A percentile compares a stretch with the other conserved stretches of the same genome.
Conservation (phyloP, 2,113 vertebrate species). For the Mirounga angustirostris region DNA sequence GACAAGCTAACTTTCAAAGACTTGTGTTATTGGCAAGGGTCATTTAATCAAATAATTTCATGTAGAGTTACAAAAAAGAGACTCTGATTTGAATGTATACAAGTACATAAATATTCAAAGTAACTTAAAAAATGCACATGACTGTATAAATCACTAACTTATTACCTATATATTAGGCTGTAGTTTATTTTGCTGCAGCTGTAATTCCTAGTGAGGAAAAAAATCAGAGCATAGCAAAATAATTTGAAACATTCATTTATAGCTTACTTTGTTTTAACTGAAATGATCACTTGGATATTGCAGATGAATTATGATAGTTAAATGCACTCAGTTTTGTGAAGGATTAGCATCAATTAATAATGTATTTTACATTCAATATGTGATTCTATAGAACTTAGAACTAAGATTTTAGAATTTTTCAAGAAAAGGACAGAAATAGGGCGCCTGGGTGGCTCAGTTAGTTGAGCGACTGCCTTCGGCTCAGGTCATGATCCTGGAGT, state of each 20-base stretch:
- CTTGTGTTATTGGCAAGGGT: background rate
- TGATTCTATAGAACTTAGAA: background rate
- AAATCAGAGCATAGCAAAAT: background rate
- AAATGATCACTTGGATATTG: background rate
- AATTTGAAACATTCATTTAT: background rate
- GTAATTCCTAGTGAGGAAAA: background rate
- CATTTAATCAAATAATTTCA: constrained; percentile 16
- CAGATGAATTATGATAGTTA: background rate
- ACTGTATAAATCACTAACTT: background rate
- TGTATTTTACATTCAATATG: background rate
- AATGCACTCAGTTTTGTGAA: background rate
- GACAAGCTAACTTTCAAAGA: background rate
- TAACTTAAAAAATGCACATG: background rate
- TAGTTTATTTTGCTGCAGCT: background rate
- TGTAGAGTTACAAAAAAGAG: background rate
- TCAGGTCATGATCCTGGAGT: no score
- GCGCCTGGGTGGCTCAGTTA: no score
- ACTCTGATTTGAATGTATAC: background rate
- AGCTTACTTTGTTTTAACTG: background rate
- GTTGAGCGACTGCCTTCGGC: no score
- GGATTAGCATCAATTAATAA: background rate
- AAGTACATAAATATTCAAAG: constrained; percentile 15
- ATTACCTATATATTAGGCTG: background rate
- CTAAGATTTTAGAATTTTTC: background rate
- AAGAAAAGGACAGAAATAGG: background rate